Evolutionary conservation across 2,888 invertebrate species (phyloP), one percentile per base, ranked within the genome.

Genomic region (Listrodromus nycthemerus): DNA sequence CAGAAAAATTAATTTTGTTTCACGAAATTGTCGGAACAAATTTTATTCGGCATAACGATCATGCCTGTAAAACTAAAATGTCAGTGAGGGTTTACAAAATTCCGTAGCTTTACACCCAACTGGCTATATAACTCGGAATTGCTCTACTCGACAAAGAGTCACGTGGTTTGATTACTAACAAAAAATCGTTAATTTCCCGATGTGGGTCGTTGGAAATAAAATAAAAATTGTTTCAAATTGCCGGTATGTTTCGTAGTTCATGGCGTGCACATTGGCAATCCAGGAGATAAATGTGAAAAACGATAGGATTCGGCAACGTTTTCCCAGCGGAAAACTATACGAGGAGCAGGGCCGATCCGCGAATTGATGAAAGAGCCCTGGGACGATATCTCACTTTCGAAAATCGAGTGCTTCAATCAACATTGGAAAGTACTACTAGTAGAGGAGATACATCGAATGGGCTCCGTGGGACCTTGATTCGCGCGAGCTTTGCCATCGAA

Each of bases 321-420:
- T 16, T 61, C 16, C n/a, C 61, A 61, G 13, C 16, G 27, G 27
- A 13, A 30, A 16, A 27, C 13, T n/a, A 19, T n/a, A 45, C 37
- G 73, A n/a, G 63, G 21, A 45, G 21, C 19, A 24, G 66, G 50
- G 63, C 52, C 67, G 67, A 69, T 69, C 21, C 70, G 74, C 79
- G 71, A 70, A 87, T 88, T 86, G 85, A 87, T 82, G 83, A 86
- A 87, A 80, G 82, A 80, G 82, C 83, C 70, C 73, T 45, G 61
- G 78, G 67, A 85, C 82, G 85, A 89, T 88, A 84, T 84, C 79
- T 85, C 77, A 84, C 85, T 83, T 86, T 77, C 82, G 74, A 87
- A 81, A 83, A 82, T 84, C 76, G 86, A 86, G 82, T 87, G 88
- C 86, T 86, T 85, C 86, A 88, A 88, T 88, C 88, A 88, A 71